phyloP scores from a whole-genome alignment of 2,888 invertebrate species.

The Heliconius aoede region DNA sequence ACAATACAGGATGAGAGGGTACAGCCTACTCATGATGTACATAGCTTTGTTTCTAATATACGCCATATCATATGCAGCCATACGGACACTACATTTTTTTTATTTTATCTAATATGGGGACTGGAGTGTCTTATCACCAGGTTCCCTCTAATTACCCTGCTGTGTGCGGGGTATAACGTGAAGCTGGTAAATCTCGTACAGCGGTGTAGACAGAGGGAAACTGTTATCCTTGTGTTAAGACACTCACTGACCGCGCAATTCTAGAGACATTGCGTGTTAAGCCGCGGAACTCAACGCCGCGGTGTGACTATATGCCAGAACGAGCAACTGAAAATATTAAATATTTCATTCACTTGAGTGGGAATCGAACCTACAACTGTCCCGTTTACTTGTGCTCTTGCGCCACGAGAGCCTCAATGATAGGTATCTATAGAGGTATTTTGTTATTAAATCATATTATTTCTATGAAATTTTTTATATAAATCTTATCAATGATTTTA shows the following conservation, averaged over 20 bases:
- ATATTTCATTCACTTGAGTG: background rate
- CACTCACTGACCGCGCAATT: background rate
- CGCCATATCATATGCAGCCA: too few species aligned
- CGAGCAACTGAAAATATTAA: background rate
- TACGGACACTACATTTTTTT: too few species aligned
- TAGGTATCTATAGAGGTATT: background rate
- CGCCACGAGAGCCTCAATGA: background rate
- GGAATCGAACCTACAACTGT: too few species aligned
- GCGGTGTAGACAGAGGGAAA: too few species aligned
- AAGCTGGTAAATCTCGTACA: too few species aligned
- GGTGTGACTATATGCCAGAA: background rate
- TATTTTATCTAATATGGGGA: too few species aligned
- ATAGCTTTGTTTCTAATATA: too few species aligned
- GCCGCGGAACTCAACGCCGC: background rate
- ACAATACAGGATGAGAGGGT: too few species aligned
- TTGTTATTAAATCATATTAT: constrained; percentile 1
- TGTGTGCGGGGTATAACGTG: background rate
- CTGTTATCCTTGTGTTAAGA: too few species aligned
- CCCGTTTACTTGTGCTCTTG: background rate
- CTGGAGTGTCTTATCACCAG: background rate
- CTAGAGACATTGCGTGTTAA: background rate
- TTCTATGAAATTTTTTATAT: constrained; percentile 9
- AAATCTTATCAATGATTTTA: constrained; percentile 5
- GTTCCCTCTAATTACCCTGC: background rate
- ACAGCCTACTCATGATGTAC: too few species aligned